Base-by-base conservation (phyloP, 2,797 vertebrate genomes). In the Xenentodon cancila region DNA sequence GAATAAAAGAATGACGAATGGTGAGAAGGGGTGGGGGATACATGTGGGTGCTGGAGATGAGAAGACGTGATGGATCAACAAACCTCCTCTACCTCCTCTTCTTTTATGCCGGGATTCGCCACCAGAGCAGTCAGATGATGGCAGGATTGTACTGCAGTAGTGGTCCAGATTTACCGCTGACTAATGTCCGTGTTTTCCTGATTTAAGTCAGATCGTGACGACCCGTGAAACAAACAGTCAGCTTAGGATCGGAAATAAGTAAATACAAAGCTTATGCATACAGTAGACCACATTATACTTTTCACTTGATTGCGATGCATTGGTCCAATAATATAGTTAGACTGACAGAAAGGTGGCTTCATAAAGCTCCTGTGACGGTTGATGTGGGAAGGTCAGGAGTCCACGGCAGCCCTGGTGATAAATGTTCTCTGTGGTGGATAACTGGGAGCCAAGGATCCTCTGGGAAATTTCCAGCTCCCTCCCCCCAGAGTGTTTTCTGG, bases 11-110 rank as follows among this genome's bases (percentile, higher is more conserved):
- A 40, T 40, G 34, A 5, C 15, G 13, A 40, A 40, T 58, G 43
- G 19, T 57, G 40, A 22, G 40, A 48, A 37, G 61, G 19, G 32
- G 27, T 20, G 19, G 34, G 18, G 27, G 62, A 47, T 53, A 30
- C 51, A 46, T 34, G 68, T 42, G 45, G 44, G 43, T 59, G 58
- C 43, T 37, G 18, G 53, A 65, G 65, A 22, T 12, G 47, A 59
- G 32, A 34, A 62, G 58, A 61, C 70, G 59, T 54, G 55, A 77
- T 67, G 62, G 70, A 74, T 81, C 66, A 71, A 65, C 74, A 54
- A 27, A 63, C 73, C 84, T 77, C 77, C 79, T 55, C 47, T 9
- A 0, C 55, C 22, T 7, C 37, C 47, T 67, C 67, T 56, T 43
- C 49, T 12, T 37, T 18, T 48, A 53, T 62, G 32, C 45, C 45